Evolutionary conservation across 2,888 invertebrate species (phyloP), one percentile per base, ranked within the genome.

Genomic region (Folsomia candida): DNA sequence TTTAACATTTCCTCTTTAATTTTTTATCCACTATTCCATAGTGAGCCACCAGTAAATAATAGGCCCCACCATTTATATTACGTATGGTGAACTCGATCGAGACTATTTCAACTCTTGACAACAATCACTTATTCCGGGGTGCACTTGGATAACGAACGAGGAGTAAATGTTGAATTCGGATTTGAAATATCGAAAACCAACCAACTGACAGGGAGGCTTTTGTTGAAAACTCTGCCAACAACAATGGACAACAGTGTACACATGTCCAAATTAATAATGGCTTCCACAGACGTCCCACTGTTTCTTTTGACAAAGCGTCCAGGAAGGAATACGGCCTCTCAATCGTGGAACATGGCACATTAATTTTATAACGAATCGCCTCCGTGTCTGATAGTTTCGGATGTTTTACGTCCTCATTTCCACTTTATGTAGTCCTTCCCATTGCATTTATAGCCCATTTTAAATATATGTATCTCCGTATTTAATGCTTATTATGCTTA

Each of bases 211-310:
- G 54, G 26, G 25, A 54, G 6, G 54, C 54, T 54, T 65, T 65
- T 65, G 65, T 65, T 65, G 63, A 11, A 62, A 64, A 37, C 25
- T 65, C 65, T 26, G 2, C 26, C 25, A 65, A 65, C 59, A 59
- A 59, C 65, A 65, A 65, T 65, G 65, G 51, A 9, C 27, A 54
- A 51, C n/a, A n/a, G n/a, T 65, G 65, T 65, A 65, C 65, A 65
- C 65, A 65, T 65, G 65, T 65, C 65, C 65, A 65, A 65, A 65
- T 57, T 65, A 65, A 65, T 65, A 65, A 65, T 65, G 65, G 54
- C 65, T n/a, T 65, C 65, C 54, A 65, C 25, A 51, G 65, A 57
- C 65, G 65, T 65, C 65, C 54, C 24, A 65, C 65, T 65, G 65
- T 9, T 51, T 51, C n/a, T 65, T 54, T 65, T 57, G 54, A 65